Conservation (phyloP, 2,888 invertebrate genomes). For the Dioctria linearis region DNA sequence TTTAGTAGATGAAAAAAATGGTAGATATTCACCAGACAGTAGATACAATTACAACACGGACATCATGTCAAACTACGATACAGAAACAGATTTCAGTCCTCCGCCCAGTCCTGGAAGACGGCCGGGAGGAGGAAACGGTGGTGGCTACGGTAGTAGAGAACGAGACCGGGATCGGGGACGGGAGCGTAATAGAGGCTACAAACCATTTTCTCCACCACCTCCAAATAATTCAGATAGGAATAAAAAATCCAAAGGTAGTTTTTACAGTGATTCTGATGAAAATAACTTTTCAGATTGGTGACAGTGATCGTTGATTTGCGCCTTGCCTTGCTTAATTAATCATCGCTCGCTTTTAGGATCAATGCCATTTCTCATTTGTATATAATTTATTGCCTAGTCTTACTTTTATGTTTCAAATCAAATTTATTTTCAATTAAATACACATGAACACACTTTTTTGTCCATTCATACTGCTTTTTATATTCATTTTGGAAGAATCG, state of each 20-base stretch:
- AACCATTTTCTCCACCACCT: slow-evolving; percentile 50
- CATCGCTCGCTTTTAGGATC: slow-evolving; percentile 3
- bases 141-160: slow-evolving; percentile 16
- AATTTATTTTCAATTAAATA: slow-evolving; percentile 9
- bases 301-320: background rate
- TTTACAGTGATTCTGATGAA: slow-evolving; percentile 53
- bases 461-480: background rate
- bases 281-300: slow-evolving; percentile 48
- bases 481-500: too few species aligned
- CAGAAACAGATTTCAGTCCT: slow-evolving; percentile 80
- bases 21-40: slow-evolving; percentile 74
- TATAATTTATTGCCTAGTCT: slow-evolving; percentile 10
- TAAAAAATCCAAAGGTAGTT: slow-evolving; percentile 58
- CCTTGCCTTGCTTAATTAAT: slow-evolving; percentile 17
- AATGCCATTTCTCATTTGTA: slow-evolving; percentile 16
- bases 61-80: slow-evolving; percentile 72
- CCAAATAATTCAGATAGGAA: slow-evolving; percentile 54
- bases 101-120: slow-evolving; percentile 75
- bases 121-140: slow-evolving; percentile 65
- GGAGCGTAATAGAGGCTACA: slow-evolving; percentile 46
- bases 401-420: slow-evolving; percentile 26
- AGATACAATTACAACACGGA: slow-evolving; percentile 72
- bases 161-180: slow-evolving; percentile 18
- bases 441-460: background rate
- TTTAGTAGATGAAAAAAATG: slow-evolving; percentile 65